Evolutionary conservation across 2,113 vertebrate genomes (phyloP).

Genomic region (Trichomycterus rosablanca): DNA sequence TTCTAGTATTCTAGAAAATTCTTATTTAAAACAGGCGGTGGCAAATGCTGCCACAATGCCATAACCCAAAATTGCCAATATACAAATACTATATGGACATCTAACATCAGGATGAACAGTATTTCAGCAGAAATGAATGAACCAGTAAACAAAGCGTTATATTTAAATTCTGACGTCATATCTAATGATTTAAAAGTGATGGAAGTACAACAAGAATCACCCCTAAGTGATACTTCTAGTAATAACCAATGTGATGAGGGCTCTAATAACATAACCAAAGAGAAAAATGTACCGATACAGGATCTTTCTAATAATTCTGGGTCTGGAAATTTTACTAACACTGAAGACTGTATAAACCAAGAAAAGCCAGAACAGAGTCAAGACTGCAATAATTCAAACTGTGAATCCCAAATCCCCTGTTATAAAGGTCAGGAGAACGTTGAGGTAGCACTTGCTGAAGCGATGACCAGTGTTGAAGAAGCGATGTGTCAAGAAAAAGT

Average conservation of each 20-base stretch:
- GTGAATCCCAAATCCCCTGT: conserved; percentile 10
- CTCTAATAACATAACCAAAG: conserved; percentile 14
- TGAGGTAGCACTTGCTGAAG: conserved; percentile 7
- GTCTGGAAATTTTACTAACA: conserved; percentile 14
- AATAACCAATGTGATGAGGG: background rate
- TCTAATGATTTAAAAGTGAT: conserved; percentile 29
- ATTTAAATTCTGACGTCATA: conserved; percentile 30
- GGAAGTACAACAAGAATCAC: conserved; percentile 32
- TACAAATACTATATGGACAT: background rate
- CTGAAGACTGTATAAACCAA: conserved; percentile 13
- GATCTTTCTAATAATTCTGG: background rate
- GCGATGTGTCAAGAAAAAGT: conserved; percentile 55
- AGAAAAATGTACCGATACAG: conserved; percentile 26
- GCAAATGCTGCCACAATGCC: conserved; percentile 1
- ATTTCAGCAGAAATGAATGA: conserved; percentile 13
- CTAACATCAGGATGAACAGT: conserved; percentile 13
- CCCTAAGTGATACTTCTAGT: conserved; percentile 13
- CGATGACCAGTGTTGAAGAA: no score
- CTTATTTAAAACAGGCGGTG: no score
- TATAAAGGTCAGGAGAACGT: conserved; percentile 8
- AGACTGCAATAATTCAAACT: conserved; percentile 7
- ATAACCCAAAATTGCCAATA: conserved; percentile 21
- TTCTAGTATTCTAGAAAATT: no score
- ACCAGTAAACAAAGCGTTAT: conserved; percentile 23
- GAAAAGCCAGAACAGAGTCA: background rate